These are phyloP conservation scores for Latheticus oryzae DNA, from an alignment of 2,888 invertebrate genomes.

Conservation along the genomic window DNA sequence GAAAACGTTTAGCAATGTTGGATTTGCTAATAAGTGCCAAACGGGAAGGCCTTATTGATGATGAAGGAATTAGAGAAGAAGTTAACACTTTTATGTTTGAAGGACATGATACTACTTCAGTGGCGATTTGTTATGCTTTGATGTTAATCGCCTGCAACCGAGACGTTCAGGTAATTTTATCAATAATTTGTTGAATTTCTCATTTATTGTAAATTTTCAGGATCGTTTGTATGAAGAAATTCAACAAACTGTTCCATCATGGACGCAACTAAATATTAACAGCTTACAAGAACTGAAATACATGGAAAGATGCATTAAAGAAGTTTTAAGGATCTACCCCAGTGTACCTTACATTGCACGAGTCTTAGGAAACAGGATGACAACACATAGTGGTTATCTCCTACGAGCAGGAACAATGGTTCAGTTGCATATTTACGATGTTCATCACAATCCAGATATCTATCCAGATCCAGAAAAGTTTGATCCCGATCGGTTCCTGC, in stretches of 20 bases:
- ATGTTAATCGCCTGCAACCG: slow-evolving; percentile 50
- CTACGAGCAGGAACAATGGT: slow-evolving; percentile 69
- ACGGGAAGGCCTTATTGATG: slow-evolving; percentile 48
- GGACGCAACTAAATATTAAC: slow-evolving; percentile 50
- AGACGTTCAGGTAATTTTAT: slow-evolving; percentile 47
- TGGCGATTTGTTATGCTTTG: slow-evolving; percentile 47
- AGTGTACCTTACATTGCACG: slow-evolving; percentile 62
- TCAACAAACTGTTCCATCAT: slow-evolving; percentile 50
- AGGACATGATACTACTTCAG: slow-evolving; percentile 54
- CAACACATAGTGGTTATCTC: slow-evolving; percentile 51
- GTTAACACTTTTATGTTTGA: slow-evolving; percentile 72
- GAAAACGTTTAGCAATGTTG: slow-evolving; percentile 63
- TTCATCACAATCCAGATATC: slow-evolving; percentile 73
- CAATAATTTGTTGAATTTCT: slow-evolving; percentile 4
- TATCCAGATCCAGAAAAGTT: slow-evolving; percentile 76
- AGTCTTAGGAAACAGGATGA: slow-evolving; percentile 50
- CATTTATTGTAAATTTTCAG: slow-evolving; percentile 43
- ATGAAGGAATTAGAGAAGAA: slow-evolving; percentile 70
- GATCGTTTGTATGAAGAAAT: slow-evolving; percentile 50
- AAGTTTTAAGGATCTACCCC: slow-evolving; percentile 61
- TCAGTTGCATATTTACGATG: slow-evolving; percentile 71
- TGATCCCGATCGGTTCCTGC: slow-evolving; percentile 78
- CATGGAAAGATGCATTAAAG: slow-evolving; percentile 62
- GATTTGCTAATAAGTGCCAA: slow-evolving; percentile 53
- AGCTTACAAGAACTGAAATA: slow-evolving; percentile 61